A percentile compares a stretch with the other conserved stretches of the same genome.
These are phyloP conservation scores for Liolophura sinensis DNA, from an alignment of 1,140 invertebrate species.

Conservation along the genomic window DNA sequence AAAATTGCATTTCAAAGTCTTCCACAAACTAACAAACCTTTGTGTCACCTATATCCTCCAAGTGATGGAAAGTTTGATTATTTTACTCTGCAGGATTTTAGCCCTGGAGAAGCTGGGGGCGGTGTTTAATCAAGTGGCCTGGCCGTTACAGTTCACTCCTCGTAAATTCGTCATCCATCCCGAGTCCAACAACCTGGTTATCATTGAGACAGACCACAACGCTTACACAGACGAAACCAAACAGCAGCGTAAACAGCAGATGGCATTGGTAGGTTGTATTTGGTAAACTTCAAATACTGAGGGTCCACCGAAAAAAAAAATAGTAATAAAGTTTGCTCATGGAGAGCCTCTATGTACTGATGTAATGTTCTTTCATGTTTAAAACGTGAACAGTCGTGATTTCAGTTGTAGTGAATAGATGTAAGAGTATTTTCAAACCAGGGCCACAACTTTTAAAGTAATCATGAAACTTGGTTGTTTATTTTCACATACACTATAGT, in stretches of 20 bases:
- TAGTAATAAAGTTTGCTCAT: background rate
- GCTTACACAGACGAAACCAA: constrained; percentile 98
- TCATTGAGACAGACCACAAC: constrained; percentile 97
- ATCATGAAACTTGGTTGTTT: background rate
- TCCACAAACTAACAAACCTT: too few relatives aligned
- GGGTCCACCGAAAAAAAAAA: background rate
- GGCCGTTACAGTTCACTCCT: constrained; percentile 93
- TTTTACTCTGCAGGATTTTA: constrained; percentile 72
- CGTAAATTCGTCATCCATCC: constrained; percentile 92
- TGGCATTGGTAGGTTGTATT: constrained; percentile 67
- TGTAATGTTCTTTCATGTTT: too few relatives aligned
- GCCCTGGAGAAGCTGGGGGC: constrained; percentile 97
- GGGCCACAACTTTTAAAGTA: too few relatives aligned
- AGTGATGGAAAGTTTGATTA: background rate
- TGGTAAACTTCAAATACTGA: background rate
- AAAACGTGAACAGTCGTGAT: too few relatives aligned
- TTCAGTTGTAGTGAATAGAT: too few relatives aligned
- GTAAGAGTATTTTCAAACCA: too few relatives aligned
- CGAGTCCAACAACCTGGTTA: constrained; percentile 87
- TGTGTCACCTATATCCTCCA: too few relatives aligned
- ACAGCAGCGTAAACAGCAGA: constrained; percentile 80
- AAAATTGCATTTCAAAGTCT: too few relatives aligned
- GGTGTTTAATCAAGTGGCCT: constrained; percentile 90
- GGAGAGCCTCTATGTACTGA: too few relatives aligned
- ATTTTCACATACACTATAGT: background rate